Percentiles rank a stretch among this genome's conserved stretches.
Conservation (phyloP, 1,140 invertebrate species). For the Zaprionus lachaisei region DNA sequence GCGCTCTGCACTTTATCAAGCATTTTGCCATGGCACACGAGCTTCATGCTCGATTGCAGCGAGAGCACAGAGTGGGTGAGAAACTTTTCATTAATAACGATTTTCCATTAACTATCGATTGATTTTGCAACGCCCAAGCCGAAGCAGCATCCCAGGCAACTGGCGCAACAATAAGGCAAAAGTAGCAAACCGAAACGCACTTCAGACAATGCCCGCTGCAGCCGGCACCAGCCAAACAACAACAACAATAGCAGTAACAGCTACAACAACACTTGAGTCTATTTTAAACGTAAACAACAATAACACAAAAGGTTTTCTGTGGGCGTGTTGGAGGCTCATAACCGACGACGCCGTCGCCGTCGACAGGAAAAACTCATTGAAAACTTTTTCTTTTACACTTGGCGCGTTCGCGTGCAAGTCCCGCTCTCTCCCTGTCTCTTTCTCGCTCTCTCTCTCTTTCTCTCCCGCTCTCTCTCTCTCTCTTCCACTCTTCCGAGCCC, state of each 20-base stretch:
- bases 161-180: constrained; percentile 54
- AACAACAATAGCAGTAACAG: constrained; percentile 42
- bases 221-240: constrained; percentile 46
- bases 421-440: constrained; percentile 16
- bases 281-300: constrained; percentile 82
- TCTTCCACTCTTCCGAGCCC: not conserved
- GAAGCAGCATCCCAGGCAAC: constrained; percentile 56
- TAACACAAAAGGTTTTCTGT: constrained; percentile 51
- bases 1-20: constrained; percentile 76
- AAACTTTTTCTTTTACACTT: constrained; percentile 83
- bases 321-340: constrained; percentile 61
- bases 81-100: constrained; percentile 84
- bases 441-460: not conserved
- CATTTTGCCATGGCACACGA: constrained; percentile 70
- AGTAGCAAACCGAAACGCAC: constrained; percentile 75
- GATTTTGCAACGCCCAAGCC: constrained; percentile 74
- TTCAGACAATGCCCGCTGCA: constrained; percentile 77
- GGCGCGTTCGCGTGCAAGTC: constrained; percentile 62
- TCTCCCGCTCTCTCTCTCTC: not conserved
- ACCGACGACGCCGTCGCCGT: constrained; percentile 61
- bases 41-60: constrained; percentile 74
- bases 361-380: constrained; percentile 84
- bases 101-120: constrained; percentile 85
- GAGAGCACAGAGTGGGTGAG: constrained; percentile 33
- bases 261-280: constrained; percentile 73